Percentiles rank a stretch among this genome's conserved stretches.
phyloP scores from a whole-genome alignment of 2,797 vertebrate genomes.

The Garrulus glandarius region DNA sequence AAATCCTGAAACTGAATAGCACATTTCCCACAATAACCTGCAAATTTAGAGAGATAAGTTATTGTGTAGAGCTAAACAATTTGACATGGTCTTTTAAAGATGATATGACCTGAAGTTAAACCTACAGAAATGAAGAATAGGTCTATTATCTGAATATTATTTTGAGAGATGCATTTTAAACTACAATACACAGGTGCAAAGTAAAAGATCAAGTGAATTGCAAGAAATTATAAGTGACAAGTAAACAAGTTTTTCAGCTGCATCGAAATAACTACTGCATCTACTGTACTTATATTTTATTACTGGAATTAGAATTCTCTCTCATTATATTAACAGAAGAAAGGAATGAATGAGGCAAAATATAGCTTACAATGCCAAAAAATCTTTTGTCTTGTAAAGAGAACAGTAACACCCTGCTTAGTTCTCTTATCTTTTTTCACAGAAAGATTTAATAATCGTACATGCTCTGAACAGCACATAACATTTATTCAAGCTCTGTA shows the following conservation, averaged over 20 bases:
- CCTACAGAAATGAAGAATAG: conserved; percentile 19
- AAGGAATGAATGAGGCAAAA: neutral
- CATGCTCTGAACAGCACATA: neutral
- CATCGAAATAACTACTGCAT: conserved; percentile 9
- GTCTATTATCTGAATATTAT: conserved; percentile 34
- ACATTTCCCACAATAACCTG: conserved; percentile 28
- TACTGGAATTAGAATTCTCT: conserved; percentile 25
- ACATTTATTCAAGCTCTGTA: neutral
- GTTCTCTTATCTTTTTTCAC: neutral
- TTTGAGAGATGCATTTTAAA: conserved; percentile 39
- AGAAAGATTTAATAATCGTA: neutral
- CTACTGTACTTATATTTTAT: conserved; percentile 8
- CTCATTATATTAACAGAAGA: neutral
- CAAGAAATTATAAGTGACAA: neutral
- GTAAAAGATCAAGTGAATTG: conserved; percentile 31
- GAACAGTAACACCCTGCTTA: neutral
- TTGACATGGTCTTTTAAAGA: conserved; percentile 41
- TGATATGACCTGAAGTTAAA: neutral
- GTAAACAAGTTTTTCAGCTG: conserved; percentile 19
- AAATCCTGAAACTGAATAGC: conserved; percentile 13
- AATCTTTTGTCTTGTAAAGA: neutral
- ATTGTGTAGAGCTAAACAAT: conserved; percentile 39
- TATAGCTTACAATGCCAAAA: neutral
- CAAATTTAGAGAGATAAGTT: conserved; percentile 28
- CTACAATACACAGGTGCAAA: conserved; percentile 10